Percentiles rank a stretch among this genome's conserved stretches.
These are phyloP conservation scores for Scomber japonicus DNA, from an alignment of 2,113 vertebrate genomes.

Conservation along the genomic window DNA sequence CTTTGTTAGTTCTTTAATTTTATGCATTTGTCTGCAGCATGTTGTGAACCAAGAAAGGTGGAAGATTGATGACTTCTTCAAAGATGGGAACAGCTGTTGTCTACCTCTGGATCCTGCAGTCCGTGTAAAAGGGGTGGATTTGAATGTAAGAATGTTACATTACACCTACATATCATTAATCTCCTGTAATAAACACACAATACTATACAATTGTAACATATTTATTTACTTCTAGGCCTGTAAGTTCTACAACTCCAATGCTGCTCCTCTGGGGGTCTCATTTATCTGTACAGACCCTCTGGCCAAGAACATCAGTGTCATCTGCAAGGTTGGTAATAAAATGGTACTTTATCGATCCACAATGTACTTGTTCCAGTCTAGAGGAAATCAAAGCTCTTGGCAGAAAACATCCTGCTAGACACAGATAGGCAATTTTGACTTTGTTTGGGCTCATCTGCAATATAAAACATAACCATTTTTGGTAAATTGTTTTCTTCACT, in stretches of 20 bases:
- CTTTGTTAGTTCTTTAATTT: background rate
- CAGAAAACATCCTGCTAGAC: background rate
- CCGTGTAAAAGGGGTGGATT: constrained; percentile 88
- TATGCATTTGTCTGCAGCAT: constrained; percentile 69
- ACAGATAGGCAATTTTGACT: background rate
- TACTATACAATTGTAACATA: background rate
- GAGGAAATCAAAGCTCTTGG: background rate
- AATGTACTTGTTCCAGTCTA: background rate
- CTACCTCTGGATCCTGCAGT: constrained; percentile 91
- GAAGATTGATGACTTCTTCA: constrained; percentile 89
- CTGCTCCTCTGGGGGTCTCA: constrained; percentile 91
- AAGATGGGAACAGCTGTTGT: constrained; percentile 85
- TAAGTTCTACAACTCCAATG: constrained; percentile 94
- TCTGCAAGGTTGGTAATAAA: constrained; percentile 90
- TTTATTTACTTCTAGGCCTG: constrained; percentile 84
- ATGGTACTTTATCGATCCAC: background rate
- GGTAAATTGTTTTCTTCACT: background rate
- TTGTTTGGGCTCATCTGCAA: background rate
- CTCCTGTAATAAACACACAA: background rate
- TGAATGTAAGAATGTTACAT: constrained; percentile 84
- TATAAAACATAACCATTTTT: background rate
- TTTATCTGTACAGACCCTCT: constrained; percentile 92
- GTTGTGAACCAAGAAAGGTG: constrained; percentile 85
- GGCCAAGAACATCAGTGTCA: constrained; percentile 90
- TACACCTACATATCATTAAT: background rate